Evolutionary conservation across 1,140 invertebrate species (phyloP), one percentile per base, ranked within the genome.

Genomic region (Diuraphis noxia): DNA sequence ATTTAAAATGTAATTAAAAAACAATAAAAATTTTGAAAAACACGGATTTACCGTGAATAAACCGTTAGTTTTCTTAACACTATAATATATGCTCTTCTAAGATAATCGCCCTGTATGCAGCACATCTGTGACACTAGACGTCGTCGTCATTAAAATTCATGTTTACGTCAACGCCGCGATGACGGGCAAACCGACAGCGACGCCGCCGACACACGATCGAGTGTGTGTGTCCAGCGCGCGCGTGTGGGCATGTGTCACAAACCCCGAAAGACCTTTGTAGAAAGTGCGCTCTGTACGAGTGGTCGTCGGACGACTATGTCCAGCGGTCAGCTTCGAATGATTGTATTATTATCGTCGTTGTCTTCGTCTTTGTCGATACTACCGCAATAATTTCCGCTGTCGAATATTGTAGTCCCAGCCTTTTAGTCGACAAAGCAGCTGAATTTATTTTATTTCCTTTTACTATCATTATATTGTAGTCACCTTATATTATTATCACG

Each of bases 261-360:
- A 49, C 46, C 34, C 10, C 43, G 34, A 86, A 49, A 86, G 34
- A 34, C 85, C 46, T 86, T 86, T 34, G 43, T 43, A 86, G 85
- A 36, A 36, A 40, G 79, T 81, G 46, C 49, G n/a, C 36, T 25
- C 46, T 2, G 43, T 21, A 34, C 85, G 85, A 21, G 21, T 86
- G 84, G 43, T 86, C 84, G 84, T 86, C 43, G n/a, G 3, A 86
- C 85, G 85, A 30, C 85, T 30, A 86, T 86, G 46, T 86, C 43
- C 43, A 52, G 13, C 85, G 85, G 85, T 52, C 46, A 23, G 25
- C 56, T 72, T 10, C 30, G 56, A 9, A 41, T 41, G 3, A 82
- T 82, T 40, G 40, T 81, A 38, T 1, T 79, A 79, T 79, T 79
- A 36, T 79, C 17, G 5, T 23, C 36, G 77, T 40, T 4, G 25